phyloP scores from a whole-genome alignment of 2,888 invertebrate species.

The Drosophila imparisetae region DNA sequence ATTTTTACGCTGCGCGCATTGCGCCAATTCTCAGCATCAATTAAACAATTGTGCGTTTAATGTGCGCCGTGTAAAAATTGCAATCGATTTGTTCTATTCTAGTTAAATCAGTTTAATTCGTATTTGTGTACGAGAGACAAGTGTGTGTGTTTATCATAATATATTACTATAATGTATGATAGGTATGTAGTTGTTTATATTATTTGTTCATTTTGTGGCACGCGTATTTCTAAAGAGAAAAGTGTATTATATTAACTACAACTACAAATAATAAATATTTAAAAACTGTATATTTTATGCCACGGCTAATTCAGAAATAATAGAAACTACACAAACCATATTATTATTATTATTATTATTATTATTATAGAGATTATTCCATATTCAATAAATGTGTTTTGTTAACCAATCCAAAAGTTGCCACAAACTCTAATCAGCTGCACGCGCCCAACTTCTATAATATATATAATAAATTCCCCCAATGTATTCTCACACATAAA shows the following conservation, averaged over 20 bases:
- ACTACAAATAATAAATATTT: slow-evolving; percentile 61
- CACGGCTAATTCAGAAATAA: slow-evolving; percentile 56
- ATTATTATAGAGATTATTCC: slow-evolving; percentile 71
- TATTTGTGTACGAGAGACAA: slow-evolving; percentile 45
- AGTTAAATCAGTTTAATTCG: slow-evolving; percentile 19
- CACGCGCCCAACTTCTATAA: slow-evolving; percentile 28
- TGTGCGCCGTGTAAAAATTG: slow-evolving; percentile 69
- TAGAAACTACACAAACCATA: slow-evolving; percentile 51
- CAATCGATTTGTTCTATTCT: slow-evolving; percentile 26
- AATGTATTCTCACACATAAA: not conserved
- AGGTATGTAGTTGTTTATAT: slow-evolving; percentile 60
- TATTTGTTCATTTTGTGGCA: slow-evolving; percentile 69
- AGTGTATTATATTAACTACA: slow-evolving; percentile 75
- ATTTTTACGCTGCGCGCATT: slow-evolving; percentile 70
- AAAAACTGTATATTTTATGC: slow-evolving; percentile 64
- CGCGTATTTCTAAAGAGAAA: slow-evolving; percentile 55
- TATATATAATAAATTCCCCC: not conserved
- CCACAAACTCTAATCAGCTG: slow-evolving; percentile 32
- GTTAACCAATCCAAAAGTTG: slow-evolving; percentile 49
- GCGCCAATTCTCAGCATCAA: slow-evolving; percentile 60
- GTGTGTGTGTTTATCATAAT: slow-evolving; percentile 62
- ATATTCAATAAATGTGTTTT: slow-evolving; percentile 71
- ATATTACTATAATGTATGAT: not conserved
- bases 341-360: slow-evolving; percentile 52
- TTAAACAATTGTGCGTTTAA: slow-evolving; percentile 48